These are phyloP conservation scores for Discoglossus pictus DNA, from an alignment of 2,797 vertebrate genomes.

Conservation along the genomic window DNA sequence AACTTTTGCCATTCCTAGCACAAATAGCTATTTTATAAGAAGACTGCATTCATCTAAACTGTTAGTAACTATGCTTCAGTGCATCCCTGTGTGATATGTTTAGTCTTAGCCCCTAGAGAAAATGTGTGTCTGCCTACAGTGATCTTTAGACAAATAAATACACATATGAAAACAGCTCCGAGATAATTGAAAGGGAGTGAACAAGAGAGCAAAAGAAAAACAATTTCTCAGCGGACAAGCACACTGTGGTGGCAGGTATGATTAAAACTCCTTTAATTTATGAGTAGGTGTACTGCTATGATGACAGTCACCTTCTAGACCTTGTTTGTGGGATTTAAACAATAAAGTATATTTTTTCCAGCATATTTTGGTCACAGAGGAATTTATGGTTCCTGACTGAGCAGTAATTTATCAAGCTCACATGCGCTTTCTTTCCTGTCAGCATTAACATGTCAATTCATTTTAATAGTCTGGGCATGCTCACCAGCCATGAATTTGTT, in stretches of 20 bases:
- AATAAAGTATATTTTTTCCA: constrained; percentile 65
- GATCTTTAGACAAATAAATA: constrained; percentile 95
- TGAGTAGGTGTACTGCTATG: constrained; percentile 81
- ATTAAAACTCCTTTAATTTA: constrained; percentile 95
- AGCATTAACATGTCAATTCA: constrained; percentile 84
- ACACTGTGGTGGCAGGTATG: constrained; percentile 81
- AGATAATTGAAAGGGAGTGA: constrained; percentile 91
- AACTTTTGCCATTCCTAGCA: constrained; percentile 66
- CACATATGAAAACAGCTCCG: constrained; percentile 81
- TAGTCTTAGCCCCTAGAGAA: constrained; percentile 75
- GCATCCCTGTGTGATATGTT: constrained; percentile 72
- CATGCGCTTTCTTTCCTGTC: constrained; percentile 78
- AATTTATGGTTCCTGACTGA: constrained; percentile 79
- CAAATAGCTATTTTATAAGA: constrained; percentile 63
- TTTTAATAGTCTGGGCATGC: constrained; percentile 83
- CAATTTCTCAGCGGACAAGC: constrained; percentile 76
- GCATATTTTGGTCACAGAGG: constrained; percentile 62
- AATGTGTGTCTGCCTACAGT: constrained; percentile 83
- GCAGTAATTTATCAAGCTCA: constrained; percentile 79
- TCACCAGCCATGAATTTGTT: constrained; percentile 72
- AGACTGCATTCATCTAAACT: constrained; percentile 73
- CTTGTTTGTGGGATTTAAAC: constrained; percentile 66
- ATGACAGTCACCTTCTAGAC: constrained; percentile 73
- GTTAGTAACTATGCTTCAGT: constrained; percentile 76
- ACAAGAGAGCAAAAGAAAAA: constrained; percentile 74